Evolutionary conservation across 2,113 vertebrate genomes (phyloP).

Genomic region (Chaetorhynchus papuensis): DNA sequence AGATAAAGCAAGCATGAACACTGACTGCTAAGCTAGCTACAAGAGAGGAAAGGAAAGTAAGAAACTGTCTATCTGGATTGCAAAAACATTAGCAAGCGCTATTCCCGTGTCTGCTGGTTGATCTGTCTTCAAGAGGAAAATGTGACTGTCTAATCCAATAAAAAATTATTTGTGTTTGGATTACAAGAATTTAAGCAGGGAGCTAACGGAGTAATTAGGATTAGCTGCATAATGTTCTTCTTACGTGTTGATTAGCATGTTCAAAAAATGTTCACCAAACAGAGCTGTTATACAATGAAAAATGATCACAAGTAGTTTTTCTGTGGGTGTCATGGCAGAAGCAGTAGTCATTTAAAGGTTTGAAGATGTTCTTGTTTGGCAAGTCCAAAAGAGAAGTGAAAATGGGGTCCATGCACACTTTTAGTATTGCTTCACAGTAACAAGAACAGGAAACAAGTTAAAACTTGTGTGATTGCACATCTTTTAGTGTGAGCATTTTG

Average conservation of each 20-base stretch:
- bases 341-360: neutral
- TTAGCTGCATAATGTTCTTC: slow-evolving; percentile 19
- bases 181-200: slow-evolving; percentile 24
- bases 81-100: neutral
- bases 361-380: neutral
- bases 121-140: slow-evolving; percentile 25
- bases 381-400: neutral
- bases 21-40: neutral
- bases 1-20: slow-evolving; percentile 13
- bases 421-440: neutral
- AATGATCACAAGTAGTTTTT: slow-evolving; percentile 22
- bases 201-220: slow-evolving; percentile 45
- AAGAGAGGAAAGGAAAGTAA: neutral
- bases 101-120: slow-evolving; percentile 3
- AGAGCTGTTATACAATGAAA: slow-evolving; percentile 9
- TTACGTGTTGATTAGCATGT: slow-evolving; percentile 5
- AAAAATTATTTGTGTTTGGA: slow-evolving; percentile 35
- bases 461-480: neutral
- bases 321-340: neutral
- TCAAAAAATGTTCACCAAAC: slow-evolving; percentile 28
- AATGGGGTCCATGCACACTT: neutral
- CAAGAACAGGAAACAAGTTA: neutral
- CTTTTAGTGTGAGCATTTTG: neutral
- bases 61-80: neutral
- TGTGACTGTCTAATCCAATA: slow-evolving; percentile 43